phyloP scores from a whole-genome alignment of 1,140 invertebrate species.

The Babylonia areolata region DNA sequence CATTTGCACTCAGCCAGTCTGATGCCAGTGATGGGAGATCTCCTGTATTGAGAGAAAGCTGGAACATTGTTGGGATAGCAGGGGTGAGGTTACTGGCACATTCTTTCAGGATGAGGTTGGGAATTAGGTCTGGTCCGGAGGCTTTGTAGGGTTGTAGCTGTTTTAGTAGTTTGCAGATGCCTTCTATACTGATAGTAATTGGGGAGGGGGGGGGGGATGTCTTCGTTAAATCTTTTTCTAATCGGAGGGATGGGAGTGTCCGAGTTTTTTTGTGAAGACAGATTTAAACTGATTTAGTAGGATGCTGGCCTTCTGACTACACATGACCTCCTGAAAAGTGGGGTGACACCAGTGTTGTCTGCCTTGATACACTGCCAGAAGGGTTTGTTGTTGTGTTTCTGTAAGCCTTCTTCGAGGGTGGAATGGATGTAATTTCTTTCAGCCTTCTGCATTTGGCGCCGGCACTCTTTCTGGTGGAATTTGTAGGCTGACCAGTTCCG shows the following conservation, averaged over 20 bases:
- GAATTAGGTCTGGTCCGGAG: background rate
- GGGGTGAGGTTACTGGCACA: background rate
- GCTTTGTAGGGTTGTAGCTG: slow-evolving; percentile 29
- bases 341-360: slow-evolving; percentile 39
- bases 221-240: background rate
- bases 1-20: slow-evolving; percentile 37
- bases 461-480: slow-evolving; percentile 39
- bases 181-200: background rate
- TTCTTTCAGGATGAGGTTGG: slow-evolving; percentile 1
- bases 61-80: background rate
- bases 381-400: background rate
- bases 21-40: slow-evolving; percentile 2
- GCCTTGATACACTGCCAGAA: slow-evolving; percentile 19
- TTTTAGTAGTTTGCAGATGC: background rate
- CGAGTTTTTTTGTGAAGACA: slow-evolving; percentile 29
- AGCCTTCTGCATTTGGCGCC: slow-evolving; percentile 38
- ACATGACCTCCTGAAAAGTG: slow-evolving; percentile 34
- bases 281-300: slow-evolving; percentile 42
- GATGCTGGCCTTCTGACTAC: slow-evolving; percentile 3
- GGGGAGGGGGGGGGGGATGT: background rate
- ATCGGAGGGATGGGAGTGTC: background rate
- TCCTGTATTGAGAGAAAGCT: slow-evolving; percentile 22
- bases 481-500: slow-evolving; percentile 9
- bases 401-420: background rate
- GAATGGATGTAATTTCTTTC: slow-evolving; percentile 35